Evolutionary conservation across 1,140 invertebrate genomes (phyloP).

Genomic region (Trachelipus rathkii): DNA sequence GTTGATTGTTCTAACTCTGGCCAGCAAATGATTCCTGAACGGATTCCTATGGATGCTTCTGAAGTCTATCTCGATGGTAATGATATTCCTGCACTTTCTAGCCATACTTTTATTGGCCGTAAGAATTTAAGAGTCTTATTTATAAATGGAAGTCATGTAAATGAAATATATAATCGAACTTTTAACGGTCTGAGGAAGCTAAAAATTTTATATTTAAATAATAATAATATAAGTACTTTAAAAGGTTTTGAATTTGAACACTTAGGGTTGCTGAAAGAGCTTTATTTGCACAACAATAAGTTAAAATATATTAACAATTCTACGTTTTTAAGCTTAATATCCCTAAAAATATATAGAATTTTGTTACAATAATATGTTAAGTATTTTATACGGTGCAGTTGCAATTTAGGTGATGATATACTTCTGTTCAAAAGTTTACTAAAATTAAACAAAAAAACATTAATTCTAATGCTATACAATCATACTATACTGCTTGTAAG

Average conservation of each 20-base stretch:
- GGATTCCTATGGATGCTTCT: slow-evolving; percentile 89
- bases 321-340: slow-evolving; percentile 68
- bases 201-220: slow-evolving; percentile 72
- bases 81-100: slow-evolving; percentile 63
- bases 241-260: slow-evolving; percentile 79
- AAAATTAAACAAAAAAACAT: no score
- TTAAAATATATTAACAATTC: slow-evolving; percentile 68
- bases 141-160: slow-evolving; percentile 78
- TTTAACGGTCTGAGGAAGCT: slow-evolving; percentile 81
- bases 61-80: slow-evolving; percentile 86
- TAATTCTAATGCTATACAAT: no score
- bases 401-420: no score
- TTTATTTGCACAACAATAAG: slow-evolving; percentile 64
- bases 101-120: slow-evolving; percentile 84
- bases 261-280: slow-evolving; percentile 59
- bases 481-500: no score
- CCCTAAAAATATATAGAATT: slow-evolving; percentile 66
- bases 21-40: slow-evolving; percentile 69
- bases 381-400: slow-evolving; percentile 63
- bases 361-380: slow-evolving; percentile 74
- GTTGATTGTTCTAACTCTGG: slow-evolving; percentile 77
- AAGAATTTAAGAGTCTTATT: slow-evolving; percentile 77
- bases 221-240: slow-evolving; percentile 68
- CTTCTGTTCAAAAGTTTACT: no score
- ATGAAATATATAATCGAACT: slow-evolving; percentile 78